phyloP scores from a whole-genome alignment of 2,113 vertebrate genomes.

The Pterocles orientalis region DNA sequence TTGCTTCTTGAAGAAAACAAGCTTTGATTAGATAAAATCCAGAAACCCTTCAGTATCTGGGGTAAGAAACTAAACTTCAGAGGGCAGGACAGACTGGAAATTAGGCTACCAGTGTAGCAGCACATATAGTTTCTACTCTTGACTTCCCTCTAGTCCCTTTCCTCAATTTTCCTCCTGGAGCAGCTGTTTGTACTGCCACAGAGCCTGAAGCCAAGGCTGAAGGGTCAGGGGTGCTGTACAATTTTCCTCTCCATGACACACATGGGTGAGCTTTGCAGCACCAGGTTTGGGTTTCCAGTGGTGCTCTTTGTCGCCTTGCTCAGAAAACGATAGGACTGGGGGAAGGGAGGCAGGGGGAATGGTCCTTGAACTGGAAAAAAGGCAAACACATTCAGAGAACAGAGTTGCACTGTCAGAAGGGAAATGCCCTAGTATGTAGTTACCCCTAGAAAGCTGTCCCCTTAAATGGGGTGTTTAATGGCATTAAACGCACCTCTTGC shows the following conservation, averaged over 20 bases:
- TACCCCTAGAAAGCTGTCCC: background rate
- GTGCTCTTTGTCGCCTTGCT: background rate
- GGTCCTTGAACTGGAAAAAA: background rate
- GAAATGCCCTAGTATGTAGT: background rate
- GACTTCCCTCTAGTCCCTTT: background rate
- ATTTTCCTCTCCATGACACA: background rate
- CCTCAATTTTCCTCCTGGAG: background rate
- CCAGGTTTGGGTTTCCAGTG: background rate
- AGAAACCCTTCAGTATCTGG: background rate
- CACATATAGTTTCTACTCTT: background rate
- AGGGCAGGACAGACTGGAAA: background rate
- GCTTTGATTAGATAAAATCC: background rate
- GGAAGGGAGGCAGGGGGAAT: fast-evolving
- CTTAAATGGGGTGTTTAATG: background rate
- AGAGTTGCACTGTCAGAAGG: background rate
- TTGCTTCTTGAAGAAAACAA: background rate
- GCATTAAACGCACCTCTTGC: fast-evolving
- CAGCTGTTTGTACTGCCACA: background rate
- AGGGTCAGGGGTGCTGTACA: background rate
- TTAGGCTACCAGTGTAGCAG: background rate
- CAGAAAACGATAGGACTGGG: background rate
- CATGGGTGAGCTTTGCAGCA: background rate
- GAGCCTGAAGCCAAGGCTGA: background rate
- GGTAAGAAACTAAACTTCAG: background rate
- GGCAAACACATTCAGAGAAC: background rate